These are phyloP conservation scores for Rhabdophis nuchalis DNA, from an alignment of 2,797 vertebrate species.

Conservation along the genomic window DNA sequence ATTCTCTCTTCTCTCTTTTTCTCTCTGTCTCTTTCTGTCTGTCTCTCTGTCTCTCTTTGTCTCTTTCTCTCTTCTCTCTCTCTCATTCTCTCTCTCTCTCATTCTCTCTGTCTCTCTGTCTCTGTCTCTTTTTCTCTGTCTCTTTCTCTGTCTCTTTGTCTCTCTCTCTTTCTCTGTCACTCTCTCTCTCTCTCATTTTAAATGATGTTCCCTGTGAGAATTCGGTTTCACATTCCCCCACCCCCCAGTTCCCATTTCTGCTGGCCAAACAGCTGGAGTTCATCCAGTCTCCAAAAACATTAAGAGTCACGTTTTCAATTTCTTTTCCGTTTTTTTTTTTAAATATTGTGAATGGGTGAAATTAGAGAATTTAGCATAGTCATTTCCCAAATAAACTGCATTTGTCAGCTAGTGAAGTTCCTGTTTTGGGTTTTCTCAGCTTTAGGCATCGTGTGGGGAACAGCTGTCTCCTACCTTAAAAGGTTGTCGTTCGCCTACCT, in stretches of 20 bases:
- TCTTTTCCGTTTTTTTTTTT: not conserved
- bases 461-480: not conserved
- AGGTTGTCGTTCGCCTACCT: not conserved
- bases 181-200: not conserved
- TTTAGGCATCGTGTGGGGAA: no score
- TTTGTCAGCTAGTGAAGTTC: not conserved
- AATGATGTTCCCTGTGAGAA: not conserved
- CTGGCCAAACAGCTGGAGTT: not conserved
- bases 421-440: not conserved
- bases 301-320: not conserved
- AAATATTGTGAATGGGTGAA: not conserved
- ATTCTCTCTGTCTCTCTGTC: no score
- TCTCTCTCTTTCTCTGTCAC: no score
- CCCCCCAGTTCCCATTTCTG: not conserved
- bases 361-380: not conserved
- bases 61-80: no score
- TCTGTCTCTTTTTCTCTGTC: no score
- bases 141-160: no score
- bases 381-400: not conserved
- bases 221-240: no score
- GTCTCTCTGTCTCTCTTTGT: no score
- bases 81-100: no score
- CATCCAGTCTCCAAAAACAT: not conserved
- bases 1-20: no score
- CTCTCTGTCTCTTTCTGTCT: no score